Conservation (phyloP, 2,888 invertebrate species). For the Agrotis puta region DNA sequence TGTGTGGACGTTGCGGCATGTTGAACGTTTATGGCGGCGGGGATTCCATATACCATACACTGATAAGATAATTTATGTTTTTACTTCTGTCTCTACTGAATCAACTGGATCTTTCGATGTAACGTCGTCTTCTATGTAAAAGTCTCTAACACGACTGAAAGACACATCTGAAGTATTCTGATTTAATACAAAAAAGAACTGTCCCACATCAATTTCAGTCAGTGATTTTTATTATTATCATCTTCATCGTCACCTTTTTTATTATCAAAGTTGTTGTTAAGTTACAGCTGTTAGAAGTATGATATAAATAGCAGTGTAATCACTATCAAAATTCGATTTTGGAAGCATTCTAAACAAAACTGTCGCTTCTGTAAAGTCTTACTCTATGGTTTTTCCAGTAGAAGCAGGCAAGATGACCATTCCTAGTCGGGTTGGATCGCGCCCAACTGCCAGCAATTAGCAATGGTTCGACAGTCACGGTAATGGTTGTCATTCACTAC, state of each 20-base stretch:
- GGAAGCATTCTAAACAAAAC: not conserved
- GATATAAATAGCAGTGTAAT: too few species aligned
- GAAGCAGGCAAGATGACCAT: conserved; percentile 54
- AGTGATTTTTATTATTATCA: too few species aligned
- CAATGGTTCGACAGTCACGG: conserved; percentile 56
- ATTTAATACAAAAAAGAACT: too few species aligned
- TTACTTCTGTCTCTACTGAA: too few species aligned
- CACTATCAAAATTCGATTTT: not conserved
- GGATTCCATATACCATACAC: not conserved
- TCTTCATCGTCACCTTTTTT: too few species aligned
- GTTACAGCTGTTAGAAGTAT: too few species aligned
- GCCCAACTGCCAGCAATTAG: conserved; percentile 70
- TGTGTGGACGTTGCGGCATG: not conserved
- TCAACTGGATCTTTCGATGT: not conserved
- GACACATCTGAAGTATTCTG: too few species aligned
- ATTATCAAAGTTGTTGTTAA: too few species aligned
- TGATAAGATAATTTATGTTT: not conserved
- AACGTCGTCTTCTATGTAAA: too few species aligned
- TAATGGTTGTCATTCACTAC: conserved; percentile 60
- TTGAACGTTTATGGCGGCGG: not conserved
- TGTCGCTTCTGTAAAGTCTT: not conserved
- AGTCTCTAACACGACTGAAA: too few species aligned
- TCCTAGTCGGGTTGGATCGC: conserved; percentile 62
- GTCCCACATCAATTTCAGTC: too few species aligned
- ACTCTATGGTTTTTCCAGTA: conserved; percentile 21